phyloP scores from a whole-genome alignment of 2,797 vertebrate species.

The Echeneis naucrates region DNA sequence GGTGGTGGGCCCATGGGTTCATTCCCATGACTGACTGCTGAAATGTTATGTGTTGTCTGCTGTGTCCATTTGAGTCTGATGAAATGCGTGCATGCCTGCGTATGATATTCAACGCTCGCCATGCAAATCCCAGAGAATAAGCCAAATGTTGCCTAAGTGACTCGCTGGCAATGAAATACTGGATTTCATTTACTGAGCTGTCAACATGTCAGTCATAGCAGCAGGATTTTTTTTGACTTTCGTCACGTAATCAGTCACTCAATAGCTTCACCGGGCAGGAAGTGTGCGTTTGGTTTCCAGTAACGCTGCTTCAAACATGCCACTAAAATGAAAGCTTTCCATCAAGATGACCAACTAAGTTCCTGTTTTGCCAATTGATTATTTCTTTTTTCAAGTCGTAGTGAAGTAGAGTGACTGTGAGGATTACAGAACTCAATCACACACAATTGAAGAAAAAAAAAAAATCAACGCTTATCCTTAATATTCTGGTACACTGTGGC shows the following conservation, averaged over 20 bases:
- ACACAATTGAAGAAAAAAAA: constrained; percentile 45
- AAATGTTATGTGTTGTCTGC: constrained; percentile 18
- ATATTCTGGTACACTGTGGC: constrained; percentile 52
- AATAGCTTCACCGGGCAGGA: constrained; percentile 41
- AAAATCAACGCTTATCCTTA: constrained; percentile 43
- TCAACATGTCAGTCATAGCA: constrained; percentile 65
- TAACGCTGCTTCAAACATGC: constrained; percentile 38
- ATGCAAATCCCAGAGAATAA: constrained; percentile 57
- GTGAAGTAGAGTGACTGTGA: constrained; percentile 53
- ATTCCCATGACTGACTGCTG: constrained; percentile 24
- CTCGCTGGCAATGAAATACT: constrained; percentile 50
- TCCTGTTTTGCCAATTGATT: constrained; percentile 57
- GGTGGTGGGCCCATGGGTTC: neutral
- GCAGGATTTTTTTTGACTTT: constrained; percentile 62
- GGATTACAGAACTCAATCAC: constrained; percentile 60
- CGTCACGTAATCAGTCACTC: constrained; percentile 68
- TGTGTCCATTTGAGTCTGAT: constrained; percentile 11
- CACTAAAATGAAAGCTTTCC: constrained; percentile 38
- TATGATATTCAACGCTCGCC: constrained; percentile 30
- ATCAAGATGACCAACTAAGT: constrained; percentile 31
- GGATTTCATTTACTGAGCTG: constrained; percentile 65
- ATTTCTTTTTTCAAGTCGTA: neutral
- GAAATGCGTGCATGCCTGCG: constrained; percentile 11
- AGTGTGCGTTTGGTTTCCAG: constrained; percentile 37
- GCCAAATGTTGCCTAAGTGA: constrained; percentile 34